Conservation (phyloP, 2,113 vertebrate species). For the Leucoraja erinaceus region DNA sequence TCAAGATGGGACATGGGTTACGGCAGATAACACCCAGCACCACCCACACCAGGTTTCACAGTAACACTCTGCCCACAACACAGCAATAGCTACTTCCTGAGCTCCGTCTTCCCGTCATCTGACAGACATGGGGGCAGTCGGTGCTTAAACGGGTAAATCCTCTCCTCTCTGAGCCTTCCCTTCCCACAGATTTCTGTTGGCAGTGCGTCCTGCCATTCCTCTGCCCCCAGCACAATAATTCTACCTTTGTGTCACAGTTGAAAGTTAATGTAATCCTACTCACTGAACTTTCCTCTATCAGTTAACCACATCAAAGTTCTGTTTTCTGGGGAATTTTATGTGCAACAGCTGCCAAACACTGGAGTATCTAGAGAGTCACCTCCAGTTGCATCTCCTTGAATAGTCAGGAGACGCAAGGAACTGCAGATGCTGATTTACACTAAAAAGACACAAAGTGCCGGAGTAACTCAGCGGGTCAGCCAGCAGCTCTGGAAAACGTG, state of each 20-base stretch:
- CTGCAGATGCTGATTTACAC: no score
- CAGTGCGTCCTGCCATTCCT: not conserved
- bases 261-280: not conserved
- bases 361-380: conserved; percentile 13
- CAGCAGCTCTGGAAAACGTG: no score
- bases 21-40: conserved; percentile 12
- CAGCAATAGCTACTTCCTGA: conserved; percentile 31
- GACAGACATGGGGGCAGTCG: not conserved
- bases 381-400: not conserved
- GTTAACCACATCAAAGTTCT: conserved; percentile 26
- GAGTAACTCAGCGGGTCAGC: no score
- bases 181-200: not conserved
- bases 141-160: not conserved
- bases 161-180: conserved; percentile 8
- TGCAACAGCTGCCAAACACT: not conserved
- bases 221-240: not conserved
- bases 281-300: conserved; percentile 9
- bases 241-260: not conserved
- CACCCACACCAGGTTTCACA: conserved; percentile 35
- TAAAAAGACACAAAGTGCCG: no score
- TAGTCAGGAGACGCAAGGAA: not conserved
- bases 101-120: not conserved
- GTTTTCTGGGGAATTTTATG: conserved; percentile 25
- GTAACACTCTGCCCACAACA: conserved; percentile 33
- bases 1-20: conserved; percentile 34